Evolutionary conservation across 2,888 invertebrate species (phyloP).

Genomic region (Sphaerophoria taeniata): DNA sequence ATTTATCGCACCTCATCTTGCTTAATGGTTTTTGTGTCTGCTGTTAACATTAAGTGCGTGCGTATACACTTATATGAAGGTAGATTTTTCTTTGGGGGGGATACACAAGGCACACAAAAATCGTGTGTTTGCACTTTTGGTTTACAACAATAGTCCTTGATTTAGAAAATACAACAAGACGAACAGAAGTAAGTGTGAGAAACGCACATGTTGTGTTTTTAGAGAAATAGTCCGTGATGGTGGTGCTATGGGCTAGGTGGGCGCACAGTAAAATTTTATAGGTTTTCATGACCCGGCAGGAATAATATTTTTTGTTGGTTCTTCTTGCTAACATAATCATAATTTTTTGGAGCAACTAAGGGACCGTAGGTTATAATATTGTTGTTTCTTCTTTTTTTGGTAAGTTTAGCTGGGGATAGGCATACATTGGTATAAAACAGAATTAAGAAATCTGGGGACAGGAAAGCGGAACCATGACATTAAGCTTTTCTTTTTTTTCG

Average conservation of each 20-base stretch:
- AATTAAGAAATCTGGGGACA: no score
- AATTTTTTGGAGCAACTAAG: neutral
- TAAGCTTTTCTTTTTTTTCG: no score
- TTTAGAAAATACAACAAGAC: slow-evolving; percentile 7
- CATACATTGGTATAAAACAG: no score
- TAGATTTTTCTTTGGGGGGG: neutral
- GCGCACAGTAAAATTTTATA: slow-evolving; percentile 7
- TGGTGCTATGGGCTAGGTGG: neutral
- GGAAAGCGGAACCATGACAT: no score
- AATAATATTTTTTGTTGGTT: slow-evolving; percentile 1
- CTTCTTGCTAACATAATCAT: neutral
- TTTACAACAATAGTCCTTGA: slow-evolving; percentile 41
- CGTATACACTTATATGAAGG: slow-evolving; percentile 8
- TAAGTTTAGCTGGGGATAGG: no score
- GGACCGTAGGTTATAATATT: neutral
- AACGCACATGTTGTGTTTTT: slow-evolving; percentile 11
- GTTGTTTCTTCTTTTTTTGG: no score
- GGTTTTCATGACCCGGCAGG: slow-evolving; percentile 31
- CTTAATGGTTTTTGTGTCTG: slow-evolving; percentile 51
- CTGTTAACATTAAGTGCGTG: slow-evolving; percentile 41
- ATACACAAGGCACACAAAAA: neutral
- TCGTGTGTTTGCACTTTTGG: slow-evolving; percentile 48
- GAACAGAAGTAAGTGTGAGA: neutral
- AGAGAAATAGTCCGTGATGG: slow-evolving; percentile 18
- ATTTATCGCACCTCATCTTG: slow-evolving; percentile 69